Evolutionary conservation across 2,797 vertebrate genomes (phyloP), one percentile per base, ranked within the genome.

Genomic region (Amazonetta brasiliensis): DNA sequence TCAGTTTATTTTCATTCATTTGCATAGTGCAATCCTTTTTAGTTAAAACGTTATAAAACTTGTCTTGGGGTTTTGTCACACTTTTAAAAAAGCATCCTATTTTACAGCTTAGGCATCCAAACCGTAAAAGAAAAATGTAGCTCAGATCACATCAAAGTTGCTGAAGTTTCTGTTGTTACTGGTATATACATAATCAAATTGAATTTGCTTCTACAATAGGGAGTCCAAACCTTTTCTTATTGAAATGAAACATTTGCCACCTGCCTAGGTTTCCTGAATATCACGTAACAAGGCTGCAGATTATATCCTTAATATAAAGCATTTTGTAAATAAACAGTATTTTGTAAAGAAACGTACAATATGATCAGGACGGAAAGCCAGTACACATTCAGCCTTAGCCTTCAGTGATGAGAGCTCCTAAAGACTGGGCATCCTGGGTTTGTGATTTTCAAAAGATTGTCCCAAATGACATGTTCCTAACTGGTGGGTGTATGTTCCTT

Each of bases 1-100:
- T 94, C 94, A 33, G 60, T 78, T 92, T 62, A 92, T 84, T 94
- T 89, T 50, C 58, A 74, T 35, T 89, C 60, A 87, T 95, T 95
- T 96, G 84, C 95, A 93, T 64, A 93, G 72, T 7, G 72, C 63
- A 85, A 89, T 80, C 74, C 37, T 93, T 96, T 94, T 92, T 82
- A 80, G 90, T 90, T 84, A 85, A 94, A 94, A 87, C 74, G 75
- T 89, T 95, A 68, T 80, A 92, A 94, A 85, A 95, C 67, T 90
- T 80, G 80, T 92, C 84, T 87, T 11, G 1, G 44, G 75, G n/a
- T 93, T 95, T 89, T 95, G 95, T 92, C 88, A 89, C 75, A 62
- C 73, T 95, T 94, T 78, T 46, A 48, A 71, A 94, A 95, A 92
- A 77, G 28, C 88, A 60, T 85, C 68, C 28, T 55, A 46, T 90